phyloP scores from a whole-genome alignment of 2,888 invertebrate genomes.

The Byasa hedistus region DNA sequence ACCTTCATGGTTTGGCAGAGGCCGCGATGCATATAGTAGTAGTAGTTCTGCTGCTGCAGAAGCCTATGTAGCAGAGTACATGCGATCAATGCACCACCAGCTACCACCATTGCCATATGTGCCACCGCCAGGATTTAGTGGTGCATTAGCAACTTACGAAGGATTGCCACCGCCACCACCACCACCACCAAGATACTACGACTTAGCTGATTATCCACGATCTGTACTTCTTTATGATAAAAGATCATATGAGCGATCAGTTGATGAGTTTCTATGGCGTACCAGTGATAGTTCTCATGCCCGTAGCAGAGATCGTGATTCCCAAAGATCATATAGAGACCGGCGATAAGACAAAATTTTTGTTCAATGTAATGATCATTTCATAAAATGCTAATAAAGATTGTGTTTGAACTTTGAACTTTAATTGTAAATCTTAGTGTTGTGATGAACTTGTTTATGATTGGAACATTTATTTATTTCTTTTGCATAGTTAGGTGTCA shows the following conservation, averaged over 20 bases:
- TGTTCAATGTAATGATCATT: constrained; percentile 67
- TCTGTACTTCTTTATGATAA: constrained; percentile 84
- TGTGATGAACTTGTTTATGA: constrained; percentile 61
- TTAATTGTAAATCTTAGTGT: constrained; percentile 66
- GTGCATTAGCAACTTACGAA: constrained; percentile 78
- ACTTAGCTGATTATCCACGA: constrained; percentile 87
- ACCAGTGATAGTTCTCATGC: constrained; percentile 85
- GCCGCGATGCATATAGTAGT: constrained; percentile 64
- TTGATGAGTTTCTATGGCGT: constrained; percentile 92
- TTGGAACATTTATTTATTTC: constrained; percentile 34
- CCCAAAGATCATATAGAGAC: constrained; percentile 80
- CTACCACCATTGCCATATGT: constrained; percentile 92
- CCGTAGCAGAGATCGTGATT: constrained; percentile 79
- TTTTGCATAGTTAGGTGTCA: constrained; percentile 30
- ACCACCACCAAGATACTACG: constrained; percentile 82
- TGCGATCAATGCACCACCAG: constrained; percentile 92
- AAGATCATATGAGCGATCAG: constrained; percentile 92
- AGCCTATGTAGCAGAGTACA: constrained; percentile 93
- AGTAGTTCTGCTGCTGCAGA: constrained; percentile 84
- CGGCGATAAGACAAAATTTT: constrained; percentile 70
- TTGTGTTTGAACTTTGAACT: constrained; percentile 78
- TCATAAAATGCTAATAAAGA: constrained; percentile 66
- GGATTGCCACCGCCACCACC: constrained; percentile 84
- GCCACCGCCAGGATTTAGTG: constrained; percentile 80
- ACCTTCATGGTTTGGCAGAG: constrained; percentile 82